Evolutionary conservation across 2,113 vertebrate species (phyloP).

Genomic region (Acinonyx jubatus): DNA sequence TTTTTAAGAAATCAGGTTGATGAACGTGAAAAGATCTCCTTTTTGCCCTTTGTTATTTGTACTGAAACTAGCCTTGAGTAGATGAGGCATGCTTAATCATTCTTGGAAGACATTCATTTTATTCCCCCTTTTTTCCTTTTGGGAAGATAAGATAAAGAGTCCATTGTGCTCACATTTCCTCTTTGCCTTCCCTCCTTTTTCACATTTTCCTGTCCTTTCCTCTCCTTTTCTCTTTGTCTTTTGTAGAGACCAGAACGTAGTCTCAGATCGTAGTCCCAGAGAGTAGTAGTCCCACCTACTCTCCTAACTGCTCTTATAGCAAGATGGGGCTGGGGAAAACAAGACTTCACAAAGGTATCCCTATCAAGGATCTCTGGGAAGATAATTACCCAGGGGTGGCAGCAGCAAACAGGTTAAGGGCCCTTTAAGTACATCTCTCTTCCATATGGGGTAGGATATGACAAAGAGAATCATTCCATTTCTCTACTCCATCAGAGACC

Average conservation of each 20-base stretch:
- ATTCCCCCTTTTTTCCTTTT: neutral
- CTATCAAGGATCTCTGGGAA: neutral
- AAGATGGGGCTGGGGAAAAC: neutral
- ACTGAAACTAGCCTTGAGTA: neutral
- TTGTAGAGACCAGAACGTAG: neutral
- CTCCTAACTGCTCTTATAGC: neutral
- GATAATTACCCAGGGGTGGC: neutral
- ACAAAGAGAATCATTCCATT: neutral
- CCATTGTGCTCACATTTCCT: neutral
- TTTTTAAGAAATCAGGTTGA: constrained; percentile 25
- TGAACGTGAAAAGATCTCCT: neutral
- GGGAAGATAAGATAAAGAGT: neutral
- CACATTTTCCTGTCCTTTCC: neutral
- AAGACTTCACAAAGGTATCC: neutral
- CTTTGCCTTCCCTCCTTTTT: neutral
- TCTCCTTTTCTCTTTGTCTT: neutral
- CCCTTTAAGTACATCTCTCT: neutral
- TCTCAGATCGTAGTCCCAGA: neutral
- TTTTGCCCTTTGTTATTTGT: neutral
- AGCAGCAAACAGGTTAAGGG: neutral
- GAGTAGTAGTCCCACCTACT: no score
- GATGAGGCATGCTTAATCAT: neutral
- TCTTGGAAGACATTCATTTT: neutral
- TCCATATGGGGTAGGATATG: neutral
- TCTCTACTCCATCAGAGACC: neutral